phyloP scores from a whole-genome alignment of 2,888 invertebrate genomes.

The Oxyteleia sp. region DNA sequence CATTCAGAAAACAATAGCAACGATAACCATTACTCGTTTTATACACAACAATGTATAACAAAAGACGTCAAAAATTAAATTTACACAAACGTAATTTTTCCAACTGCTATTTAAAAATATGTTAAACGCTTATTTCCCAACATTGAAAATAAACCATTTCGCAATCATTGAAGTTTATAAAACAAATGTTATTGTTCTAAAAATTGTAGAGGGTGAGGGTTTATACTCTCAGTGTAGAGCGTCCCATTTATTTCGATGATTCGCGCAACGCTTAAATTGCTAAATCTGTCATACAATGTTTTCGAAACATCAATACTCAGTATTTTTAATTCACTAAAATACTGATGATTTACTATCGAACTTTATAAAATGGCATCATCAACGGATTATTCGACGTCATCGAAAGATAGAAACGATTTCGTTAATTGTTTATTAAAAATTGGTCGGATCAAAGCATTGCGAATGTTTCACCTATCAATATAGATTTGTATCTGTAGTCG shows the following conservation, averaged over 20 bases:
- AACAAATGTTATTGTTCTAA: no score
- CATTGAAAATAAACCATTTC: no score
- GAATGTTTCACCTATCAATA: constrained; percentile 66
- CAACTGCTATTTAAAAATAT: no score
- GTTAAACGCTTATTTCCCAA: no score
- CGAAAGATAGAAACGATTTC: constrained; percentile 53
- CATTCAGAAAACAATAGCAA: no score
- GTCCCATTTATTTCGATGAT: constrained; percentile 59
- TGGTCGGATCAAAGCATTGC: constrained; percentile 64
- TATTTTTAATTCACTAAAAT: constrained; percentile 32
- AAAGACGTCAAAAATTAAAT: no score
- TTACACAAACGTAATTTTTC: no score
- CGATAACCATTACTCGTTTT: no score
- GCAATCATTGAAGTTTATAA: no score
- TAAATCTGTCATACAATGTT: constrained; percentile 49
- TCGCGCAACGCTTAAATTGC: constrained; percentile 55
- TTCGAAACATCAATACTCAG: constrained; percentile 49
- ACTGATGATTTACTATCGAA: constrained; percentile 51
- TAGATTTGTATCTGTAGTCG: constrained; percentile 50
- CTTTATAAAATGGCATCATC: constrained; percentile 60
- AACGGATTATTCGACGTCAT: constrained; percentile 64
- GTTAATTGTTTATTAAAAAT: constrained; percentile 69
- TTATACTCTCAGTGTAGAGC: no score
- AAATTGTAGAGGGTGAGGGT: no score
- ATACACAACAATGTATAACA: no score